Evolutionary conservation across 2,113 vertebrate genomes (phyloP).

Genomic region (Cairina moschata): DNA sequence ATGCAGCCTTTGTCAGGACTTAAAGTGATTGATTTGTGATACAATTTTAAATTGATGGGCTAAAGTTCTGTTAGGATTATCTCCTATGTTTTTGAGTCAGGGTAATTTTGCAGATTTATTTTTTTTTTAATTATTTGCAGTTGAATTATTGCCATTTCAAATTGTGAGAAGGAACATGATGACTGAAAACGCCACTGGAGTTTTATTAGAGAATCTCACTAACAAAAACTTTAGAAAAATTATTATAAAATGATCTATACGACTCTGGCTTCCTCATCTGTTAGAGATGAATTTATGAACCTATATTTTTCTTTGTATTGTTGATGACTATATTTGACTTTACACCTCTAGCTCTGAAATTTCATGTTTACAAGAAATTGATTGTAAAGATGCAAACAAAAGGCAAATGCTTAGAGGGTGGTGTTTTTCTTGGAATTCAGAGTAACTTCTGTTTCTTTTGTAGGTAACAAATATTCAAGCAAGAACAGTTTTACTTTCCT

Average conservation of each 20-base stretch:
- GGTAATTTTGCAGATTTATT: background rate
- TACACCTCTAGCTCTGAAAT: background rate
- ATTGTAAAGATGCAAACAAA: background rate
- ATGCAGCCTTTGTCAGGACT: background rate
- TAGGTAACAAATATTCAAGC: constrained; percentile 94
- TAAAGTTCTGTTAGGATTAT: background rate
- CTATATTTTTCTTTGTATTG: background rate
- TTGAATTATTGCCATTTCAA: background rate
- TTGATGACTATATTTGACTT: background rate
- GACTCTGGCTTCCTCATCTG: background rate
- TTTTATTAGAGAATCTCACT: background rate
- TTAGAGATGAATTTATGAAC: background rate
- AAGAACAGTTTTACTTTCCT: constrained; percentile 86
- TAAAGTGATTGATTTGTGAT: background rate
- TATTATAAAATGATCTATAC: rapidly evolving
- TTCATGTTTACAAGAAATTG: background rate
- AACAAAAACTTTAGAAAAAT: background rate
- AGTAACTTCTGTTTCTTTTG: background rate
- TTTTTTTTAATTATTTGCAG: background rate
- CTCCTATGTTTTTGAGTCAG: background rate
- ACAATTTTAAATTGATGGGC: background rate
- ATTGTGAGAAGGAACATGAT: background rate
- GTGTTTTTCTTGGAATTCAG: background rate
- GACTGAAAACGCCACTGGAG: background rate
- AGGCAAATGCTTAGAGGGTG: background rate